Evolutionary conservation across 2,113 vertebrate genomes (phyloP).

Genomic region (Cryptotis parvus): DNA sequence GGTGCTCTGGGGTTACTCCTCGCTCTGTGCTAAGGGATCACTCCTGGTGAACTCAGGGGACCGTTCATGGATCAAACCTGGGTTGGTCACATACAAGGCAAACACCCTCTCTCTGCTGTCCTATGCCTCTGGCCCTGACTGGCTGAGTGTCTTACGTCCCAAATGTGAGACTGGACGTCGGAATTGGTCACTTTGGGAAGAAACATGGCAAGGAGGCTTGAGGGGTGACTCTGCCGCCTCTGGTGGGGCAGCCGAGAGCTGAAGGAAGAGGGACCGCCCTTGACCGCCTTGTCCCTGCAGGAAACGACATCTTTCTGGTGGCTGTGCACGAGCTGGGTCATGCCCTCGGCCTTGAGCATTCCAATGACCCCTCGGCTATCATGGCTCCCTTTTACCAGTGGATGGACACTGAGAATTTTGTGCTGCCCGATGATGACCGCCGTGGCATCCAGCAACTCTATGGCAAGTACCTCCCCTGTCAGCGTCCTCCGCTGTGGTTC

Average conservation of each 20-base stretch:
- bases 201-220: not conserved
- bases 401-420: slow-evolving; percentile 95
- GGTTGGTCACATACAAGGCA: no score
- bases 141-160: not conserved
- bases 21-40: no score
- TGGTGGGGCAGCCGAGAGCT: not conserved
- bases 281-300: slow-evolving; percentile 77
- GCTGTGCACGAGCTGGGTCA: slow-evolving; percentile 95
- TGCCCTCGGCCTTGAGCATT: slow-evolving; percentile 94
- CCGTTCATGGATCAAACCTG: no score
- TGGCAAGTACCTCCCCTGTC: slow-evolving; percentile 76
- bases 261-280: not conserved
- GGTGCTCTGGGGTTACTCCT: no score
- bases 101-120: no score
- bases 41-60: no score
- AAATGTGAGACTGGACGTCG: slow-evolving; percentile 16
- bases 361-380: slow-evolving; percentile 93
- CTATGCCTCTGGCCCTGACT: not conserved
- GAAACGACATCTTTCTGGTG: slow-evolving; percentile 95
- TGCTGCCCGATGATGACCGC: slow-evolving; percentile 93
- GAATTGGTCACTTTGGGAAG: not conserved
- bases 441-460: slow-evolving; percentile 94
- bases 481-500: not conserved
- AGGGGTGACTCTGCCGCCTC: not conserved
- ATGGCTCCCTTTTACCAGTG: slow-evolving; percentile 97